Base-by-base conservation (phyloP, 2,113 vertebrate species). In the Nothocercus nigrocapillus region DNA sequence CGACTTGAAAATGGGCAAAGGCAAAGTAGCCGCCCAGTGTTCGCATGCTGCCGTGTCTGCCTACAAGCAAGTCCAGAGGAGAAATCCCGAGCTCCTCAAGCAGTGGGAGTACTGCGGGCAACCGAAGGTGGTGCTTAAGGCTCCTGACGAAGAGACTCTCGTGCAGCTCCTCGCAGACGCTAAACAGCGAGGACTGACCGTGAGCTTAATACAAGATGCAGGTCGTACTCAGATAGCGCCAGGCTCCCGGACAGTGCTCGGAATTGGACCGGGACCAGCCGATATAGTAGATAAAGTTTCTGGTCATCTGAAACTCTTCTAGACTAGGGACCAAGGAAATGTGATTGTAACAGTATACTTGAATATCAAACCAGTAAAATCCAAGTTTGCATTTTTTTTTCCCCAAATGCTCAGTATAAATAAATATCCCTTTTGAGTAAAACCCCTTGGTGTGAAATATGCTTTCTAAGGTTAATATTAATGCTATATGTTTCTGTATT, bases 1-100 rank as follows among this genome's bases (percentile, higher is more conserved):
- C 2, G 99, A 99, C 94, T 94, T 99, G 85, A 99, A 99, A 96
- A 99, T 99, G 99, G 99, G 99, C 3, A 99, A 99, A 90, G 99
- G 99, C 2, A 99, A 99, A 93, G 99, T 99, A 1, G 99, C 99
- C 0, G 99, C 99, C 0, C 99, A 99, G 97, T 99, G 99, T 45
- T 98, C 99, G 47, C 99, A 99, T 1, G 99, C 99, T 2, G 99
- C 99, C 0, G 99, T 99, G 6, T 99, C 99, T 0, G 98, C 99
- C 24, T 99, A 99, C 97, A 99, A 99, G 95, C 99, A 99, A 93
- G 94, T 98, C 11, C 98, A 98, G 63, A 98, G 96, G 59, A 98
- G 98, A 93, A 98, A 99, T 82, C 99, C 99, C 0, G 98, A 99
- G 10, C 96, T 99, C 21, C 98, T 99, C 76, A 98, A 98, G 68